Conservation (phyloP, 2,888 invertebrate genomes). For the Neoascia interrupta region DNA sequence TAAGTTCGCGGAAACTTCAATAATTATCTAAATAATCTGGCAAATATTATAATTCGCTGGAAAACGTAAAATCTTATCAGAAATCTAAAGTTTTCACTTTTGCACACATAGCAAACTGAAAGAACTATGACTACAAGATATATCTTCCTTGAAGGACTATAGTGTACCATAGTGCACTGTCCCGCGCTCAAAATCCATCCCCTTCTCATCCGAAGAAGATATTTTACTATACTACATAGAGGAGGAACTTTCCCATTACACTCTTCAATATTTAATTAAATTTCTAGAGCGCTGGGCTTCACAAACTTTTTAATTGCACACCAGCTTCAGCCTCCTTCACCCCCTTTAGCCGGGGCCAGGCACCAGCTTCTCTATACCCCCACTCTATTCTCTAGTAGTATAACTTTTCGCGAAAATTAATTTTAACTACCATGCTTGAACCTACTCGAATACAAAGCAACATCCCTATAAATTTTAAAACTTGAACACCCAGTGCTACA, state of each 20-base stretch:
- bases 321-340: conserved; percentile 57
- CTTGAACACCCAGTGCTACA: conserved; percentile 57
- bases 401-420: conserved; percentile 71
- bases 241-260: conserved; percentile 71
- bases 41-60: conserved; percentile 54
- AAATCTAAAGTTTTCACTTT: conserved; percentile 57
- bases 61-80: conserved; percentile 51
- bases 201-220: background rate
- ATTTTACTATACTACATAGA: conserved; percentile 17
- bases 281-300: conserved; percentile 70
- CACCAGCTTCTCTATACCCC: conserved; percentile 49
- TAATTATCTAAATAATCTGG: conserved; percentile 58
- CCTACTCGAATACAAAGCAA: conserved; percentile 70
- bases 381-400: conserved; percentile 54
- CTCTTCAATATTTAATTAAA: conserved; percentile 72
- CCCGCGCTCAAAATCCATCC: conserved; percentile 29
- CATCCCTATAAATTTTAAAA: conserved; percentile 70
- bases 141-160: conserved; percentile 16
- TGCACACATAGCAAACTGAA: conserved; percentile 13
- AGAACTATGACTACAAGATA: conserved; percentile 57
- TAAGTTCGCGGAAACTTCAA: conserved; percentile 35
- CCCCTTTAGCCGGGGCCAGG: background rate
- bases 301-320: conserved; percentile 71
- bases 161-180: conserved; percentile 20
- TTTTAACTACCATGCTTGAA: conserved; percentile 71